These are phyloP conservation scores for Xenus cinereus DNA, from an alignment of 2,113 vertebrate genomes.

Conservation along the genomic window DNA sequence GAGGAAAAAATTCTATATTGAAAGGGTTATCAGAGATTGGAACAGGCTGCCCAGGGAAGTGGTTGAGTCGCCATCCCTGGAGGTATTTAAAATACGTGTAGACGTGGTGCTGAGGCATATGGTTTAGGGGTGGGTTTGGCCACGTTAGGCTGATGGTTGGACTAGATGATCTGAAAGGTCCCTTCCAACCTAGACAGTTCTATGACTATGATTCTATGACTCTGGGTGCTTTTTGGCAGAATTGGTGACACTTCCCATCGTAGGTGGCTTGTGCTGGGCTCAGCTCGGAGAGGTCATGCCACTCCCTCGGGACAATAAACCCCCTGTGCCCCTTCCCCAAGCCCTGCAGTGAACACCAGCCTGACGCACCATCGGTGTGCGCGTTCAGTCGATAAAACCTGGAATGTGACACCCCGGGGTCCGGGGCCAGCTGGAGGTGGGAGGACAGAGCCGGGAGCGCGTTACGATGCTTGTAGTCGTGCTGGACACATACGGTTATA, in stretches of 20 bases:
- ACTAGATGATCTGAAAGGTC: not conserved
- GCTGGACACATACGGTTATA: slow-evolving; percentile 61
- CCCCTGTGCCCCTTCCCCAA: not conserved
- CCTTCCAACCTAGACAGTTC: not conserved
- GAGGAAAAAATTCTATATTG: not conserved
- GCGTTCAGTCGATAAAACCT: not conserved
- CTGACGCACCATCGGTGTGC: accelerated
- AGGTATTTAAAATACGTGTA: not conserved
- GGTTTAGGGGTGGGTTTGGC: not conserved
- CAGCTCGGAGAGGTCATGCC: not conserved
- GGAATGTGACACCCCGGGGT: slow-evolving; percentile 48
- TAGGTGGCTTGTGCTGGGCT: not conserved
- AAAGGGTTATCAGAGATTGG: not conserved
- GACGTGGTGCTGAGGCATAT: not conserved
- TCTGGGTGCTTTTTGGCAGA: accelerated
- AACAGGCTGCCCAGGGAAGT: not conserved
- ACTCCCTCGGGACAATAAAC: not conserved
- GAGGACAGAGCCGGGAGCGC: not conserved
- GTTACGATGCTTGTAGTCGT: not conserved
- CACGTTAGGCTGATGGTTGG: not conserved
- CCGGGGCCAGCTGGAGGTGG: slow-evolving; percentile 39
- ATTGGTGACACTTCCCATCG: accelerated
- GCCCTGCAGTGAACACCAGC: not conserved
- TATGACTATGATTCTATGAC: not conserved
- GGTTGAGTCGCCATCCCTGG: not conserved